Base-by-base conservation (phyloP, 2,113 vertebrate species). In the Ceyx melanurus region DNA sequence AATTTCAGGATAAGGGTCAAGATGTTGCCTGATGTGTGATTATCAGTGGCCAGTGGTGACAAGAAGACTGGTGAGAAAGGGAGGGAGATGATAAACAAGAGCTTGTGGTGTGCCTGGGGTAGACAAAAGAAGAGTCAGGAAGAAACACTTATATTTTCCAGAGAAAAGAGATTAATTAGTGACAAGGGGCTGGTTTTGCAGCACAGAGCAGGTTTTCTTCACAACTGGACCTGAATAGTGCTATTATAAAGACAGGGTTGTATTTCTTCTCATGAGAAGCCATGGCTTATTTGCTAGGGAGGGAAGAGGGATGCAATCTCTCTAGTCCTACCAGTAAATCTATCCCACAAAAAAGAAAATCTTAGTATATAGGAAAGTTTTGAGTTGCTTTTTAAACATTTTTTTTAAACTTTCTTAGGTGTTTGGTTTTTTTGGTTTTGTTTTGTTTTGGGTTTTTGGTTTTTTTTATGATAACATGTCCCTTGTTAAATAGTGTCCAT, bases 41-140 rank as follows among this genome's bases (percentile, higher is more conserved):
- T 72, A 33, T 61, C 57, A 8, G 25, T 61, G 64, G 46, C 46
- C 85, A 23, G 17, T n/a, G 14, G 43, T 42, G 67, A 70, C 26
- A 68, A 33, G 61, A 10, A 61, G 62, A 77, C 78, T 71, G 42
- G 75, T 71, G 88, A 53, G 82, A 86, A 61, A 42, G 33, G 45
- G 64, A 61, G 61, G 56, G 50, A 79, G 51, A 15, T 16, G 43
- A n/a, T 50, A 82, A 85, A 45, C 11, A 33, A 40, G 57, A 88
- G n/a, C 60, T 87, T 2, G 1, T 35, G 53, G 29, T 79, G 20
- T 26, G 29, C 21, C 37, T 10, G 3, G 28, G 46, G 8, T 48
- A 91, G 67, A 62, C 25, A 77, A 87, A 80, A 56, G 78, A 81
- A 81, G 53, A 90, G 23, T 56, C 56, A 57, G 33, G 48, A 80